Evolutionary conservation across 2,888 invertebrate genomes (phyloP).

Genomic region (Tetragnatha montana): DNA sequence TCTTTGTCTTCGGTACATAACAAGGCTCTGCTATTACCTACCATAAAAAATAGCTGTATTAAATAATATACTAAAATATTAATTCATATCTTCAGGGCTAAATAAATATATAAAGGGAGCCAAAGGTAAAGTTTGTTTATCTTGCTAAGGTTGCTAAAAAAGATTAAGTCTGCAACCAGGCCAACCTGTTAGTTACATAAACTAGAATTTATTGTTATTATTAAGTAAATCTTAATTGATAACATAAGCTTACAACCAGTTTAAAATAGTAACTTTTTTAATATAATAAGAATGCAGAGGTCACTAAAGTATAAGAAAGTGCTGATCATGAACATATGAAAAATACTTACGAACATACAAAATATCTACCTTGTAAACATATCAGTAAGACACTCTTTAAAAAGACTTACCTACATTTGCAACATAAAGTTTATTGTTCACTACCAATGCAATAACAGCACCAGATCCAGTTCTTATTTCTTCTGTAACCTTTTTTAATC

Average conservation of each 20-base stretch:
- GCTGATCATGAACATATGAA: not conserved
- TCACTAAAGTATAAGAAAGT: not conserved
- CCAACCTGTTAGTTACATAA: too few relatives aligned
- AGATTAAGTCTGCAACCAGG: too few relatives aligned
- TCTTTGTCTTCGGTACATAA: constrained; percentile 87
- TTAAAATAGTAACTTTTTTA: too few relatives aligned
- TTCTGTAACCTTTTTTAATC: constrained; percentile 84
- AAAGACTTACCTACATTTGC: constrained; percentile 85
- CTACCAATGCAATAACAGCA: constrained; percentile 87
- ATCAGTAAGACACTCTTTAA: not conserved
- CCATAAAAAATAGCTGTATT: not conserved
- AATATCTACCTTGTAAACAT: too few relatives aligned
- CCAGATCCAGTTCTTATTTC: constrained; percentile 89
- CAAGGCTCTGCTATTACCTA: constrained; percentile 84
- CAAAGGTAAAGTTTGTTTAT: too few relatives aligned
- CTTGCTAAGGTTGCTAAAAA: too few relatives aligned
- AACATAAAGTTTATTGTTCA: constrained; percentile 86
- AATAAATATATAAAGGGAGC: too few relatives aligned
- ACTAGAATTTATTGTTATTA: too few relatives aligned
- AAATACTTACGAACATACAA: not conserved
- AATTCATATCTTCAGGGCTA: too few relatives aligned
- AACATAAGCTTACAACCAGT: too few relatives aligned
- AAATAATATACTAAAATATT: not conserved
- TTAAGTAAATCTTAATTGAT: too few relatives aligned
- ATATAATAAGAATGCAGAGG: too few relatives aligned